Evolutionary conservation across 92 coral and sea anemone genomes (phyloP).

Genomic region (Palythoa grandiflora): DNA sequence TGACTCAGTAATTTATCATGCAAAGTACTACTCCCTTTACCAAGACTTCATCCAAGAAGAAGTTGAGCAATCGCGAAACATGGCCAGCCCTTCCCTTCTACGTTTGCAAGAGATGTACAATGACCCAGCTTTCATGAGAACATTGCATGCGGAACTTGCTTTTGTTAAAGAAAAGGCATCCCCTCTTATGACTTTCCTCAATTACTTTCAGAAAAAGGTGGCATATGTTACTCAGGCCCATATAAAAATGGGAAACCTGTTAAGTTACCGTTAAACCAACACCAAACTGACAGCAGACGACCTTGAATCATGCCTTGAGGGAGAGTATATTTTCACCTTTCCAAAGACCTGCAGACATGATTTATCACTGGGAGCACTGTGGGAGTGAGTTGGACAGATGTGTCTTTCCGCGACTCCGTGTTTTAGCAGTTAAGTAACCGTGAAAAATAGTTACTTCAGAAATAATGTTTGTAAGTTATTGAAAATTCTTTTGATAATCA

Average conservation of each 20-base stretch:
- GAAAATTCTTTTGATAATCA: too few relatives aligned
- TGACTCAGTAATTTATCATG: constrained; percentile 26
- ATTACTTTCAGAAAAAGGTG: constrained; percentile 36
- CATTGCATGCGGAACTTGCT: constrained; percentile 34
- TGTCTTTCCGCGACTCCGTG: too few relatives aligned
- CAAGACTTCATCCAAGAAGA: constrained; percentile 37
- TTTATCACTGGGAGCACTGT: too few relatives aligned
- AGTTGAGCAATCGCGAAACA: constrained; percentile 6
- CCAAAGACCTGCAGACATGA: too few relatives aligned
- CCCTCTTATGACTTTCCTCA: constrained; percentile 3
- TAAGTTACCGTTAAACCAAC: constrained; percentile 3
- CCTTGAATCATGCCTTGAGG: constrained; percentile 17
- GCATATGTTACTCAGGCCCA: constrained; percentile 40
- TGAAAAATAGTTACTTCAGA: too few relatives aligned
- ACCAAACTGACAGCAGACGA: constrained; percentile 4
- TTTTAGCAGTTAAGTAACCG: too few relatives aligned
- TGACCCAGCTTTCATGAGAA: constrained; percentile 18
- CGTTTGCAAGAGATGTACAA: constrained; percentile 26
- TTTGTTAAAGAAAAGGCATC: constrained; percentile 30
- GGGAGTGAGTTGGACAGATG: too few relatives aligned
- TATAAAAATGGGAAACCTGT: constrained; percentile 34
- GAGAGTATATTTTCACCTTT: not conserved
- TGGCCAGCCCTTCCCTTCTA: constrained; percentile 39
- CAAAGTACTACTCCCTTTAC: constrained; percentile 3
- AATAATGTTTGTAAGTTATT: too few relatives aligned